These are phyloP conservation scores for Drosophila koepferae DNA, from an alignment of 2,888 invertebrate species.

Conservation along the genomic window DNA sequence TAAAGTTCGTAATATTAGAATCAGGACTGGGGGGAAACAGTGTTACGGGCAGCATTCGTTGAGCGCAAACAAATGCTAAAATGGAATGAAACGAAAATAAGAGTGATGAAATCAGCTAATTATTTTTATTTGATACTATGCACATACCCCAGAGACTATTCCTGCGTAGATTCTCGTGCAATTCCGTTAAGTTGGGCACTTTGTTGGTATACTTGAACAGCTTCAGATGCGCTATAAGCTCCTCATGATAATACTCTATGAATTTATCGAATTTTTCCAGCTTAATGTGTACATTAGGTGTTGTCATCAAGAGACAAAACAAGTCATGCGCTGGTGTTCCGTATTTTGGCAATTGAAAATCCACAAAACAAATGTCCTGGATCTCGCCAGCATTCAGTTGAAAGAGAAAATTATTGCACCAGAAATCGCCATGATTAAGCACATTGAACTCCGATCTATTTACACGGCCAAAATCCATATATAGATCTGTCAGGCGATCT, in stretches of 20 bases:
- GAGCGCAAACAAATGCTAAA: constrained; percentile 68
- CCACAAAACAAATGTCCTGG: constrained; percentile 80
- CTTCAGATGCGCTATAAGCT: constrained; percentile 71
- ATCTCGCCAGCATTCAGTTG: constrained; percentile 66
- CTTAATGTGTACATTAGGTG: constrained; percentile 76
- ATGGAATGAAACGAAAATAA: neutral
- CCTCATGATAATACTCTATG: constrained; percentile 78
- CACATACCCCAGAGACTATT: constrained; percentile 76
- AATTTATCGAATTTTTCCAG: constrained; percentile 81
- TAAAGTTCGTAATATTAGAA: constrained; percentile 72
- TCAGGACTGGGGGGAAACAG: constrained; percentile 73
- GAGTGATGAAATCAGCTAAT: constrained; percentile 22
- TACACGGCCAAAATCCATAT: constrained; percentile 54
- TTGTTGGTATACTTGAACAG: constrained; percentile 70
- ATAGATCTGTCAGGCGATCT: constrained; percentile 56
- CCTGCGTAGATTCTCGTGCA: constrained; percentile 73
- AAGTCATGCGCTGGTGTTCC: constrained; percentile 82
- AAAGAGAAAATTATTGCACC: constrained; percentile 84
- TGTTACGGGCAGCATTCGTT: constrained; percentile 67
- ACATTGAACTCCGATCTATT: constrained; percentile 69
- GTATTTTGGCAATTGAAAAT: constrained; percentile 81
- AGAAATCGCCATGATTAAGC: constrained; percentile 81
- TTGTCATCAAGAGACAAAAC: constrained; percentile 78
- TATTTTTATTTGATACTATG: neutral
- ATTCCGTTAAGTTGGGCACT: constrained; percentile 74